Base-by-base conservation (phyloP, 2,113 vertebrate genomes). In the Reinhardtius hippoglossoides region DNA sequence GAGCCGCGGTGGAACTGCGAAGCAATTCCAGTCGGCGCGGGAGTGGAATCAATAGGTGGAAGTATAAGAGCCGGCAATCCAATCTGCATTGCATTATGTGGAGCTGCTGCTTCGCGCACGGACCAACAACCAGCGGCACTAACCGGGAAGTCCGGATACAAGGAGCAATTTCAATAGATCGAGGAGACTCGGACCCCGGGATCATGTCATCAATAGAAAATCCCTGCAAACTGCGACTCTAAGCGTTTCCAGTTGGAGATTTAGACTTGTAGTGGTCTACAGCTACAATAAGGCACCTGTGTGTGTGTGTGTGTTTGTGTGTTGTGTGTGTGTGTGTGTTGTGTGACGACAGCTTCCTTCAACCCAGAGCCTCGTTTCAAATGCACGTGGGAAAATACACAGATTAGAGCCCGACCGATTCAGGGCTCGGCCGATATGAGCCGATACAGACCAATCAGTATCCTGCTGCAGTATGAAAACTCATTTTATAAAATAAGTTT, bases 321-420 rank as follows among this genome's bases (percentile, higher is more conserved):
- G 26, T 27, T 27, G 26, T 27, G 26, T 31, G 27, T 31, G 27
- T 31, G 27, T 31, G 31, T 31, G 73, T 65, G 76, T 71, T 35
- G 74, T 80, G 75, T 78, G 81, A 78, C 14, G 10, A 46, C 81
- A 82, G 89, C 92, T 68, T 93, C 91, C 88, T 93, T 81, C 75
- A 92, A 93, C 91, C 90, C 90, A 85, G 42, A 76, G 71, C 55
- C 79, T 79, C 74, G 15, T 67, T 71, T 57, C 59, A 46, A 21
- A 70, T 50, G 10, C 37, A 46, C 24, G 21, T 31, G 4, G 12
- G 16, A 12, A 46, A 4, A 35, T 35, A 10, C 3, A 20, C 46
- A 16, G 46, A 46, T 18, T 16, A 16, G 46, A 50, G 12, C 40
- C 40, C 40, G 46, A 50, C 46, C 46, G 18, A 46, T 16, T 14